Conservation (phyloP, 2,797 vertebrate genomes). For the Syngnathus acus region DNA sequence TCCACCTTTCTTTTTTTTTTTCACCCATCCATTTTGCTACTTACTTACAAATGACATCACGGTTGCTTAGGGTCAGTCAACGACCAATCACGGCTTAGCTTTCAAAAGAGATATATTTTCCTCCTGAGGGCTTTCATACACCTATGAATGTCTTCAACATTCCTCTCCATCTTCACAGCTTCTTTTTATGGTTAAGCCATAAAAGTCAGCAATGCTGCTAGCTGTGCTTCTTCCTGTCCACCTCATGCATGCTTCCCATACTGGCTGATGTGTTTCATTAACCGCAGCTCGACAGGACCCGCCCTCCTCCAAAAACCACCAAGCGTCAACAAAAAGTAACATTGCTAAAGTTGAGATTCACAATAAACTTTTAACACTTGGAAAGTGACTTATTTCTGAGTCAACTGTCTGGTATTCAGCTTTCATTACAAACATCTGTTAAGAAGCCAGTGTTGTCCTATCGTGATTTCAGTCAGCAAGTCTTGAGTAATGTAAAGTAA, state of each 20-base stretch:
- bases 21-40: too few species aligned
- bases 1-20: too few species aligned
- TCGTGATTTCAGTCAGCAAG: background rate
- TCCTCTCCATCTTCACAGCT: background rate
- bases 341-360: background rate
- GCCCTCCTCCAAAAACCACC: background rate
- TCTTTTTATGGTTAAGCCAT: background rate
- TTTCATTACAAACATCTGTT: slow-evolving; percentile 2
- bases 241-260: background rate
- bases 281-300: background rate
- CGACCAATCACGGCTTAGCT: too few species aligned
- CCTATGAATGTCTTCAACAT: background rate
- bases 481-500: background rate
- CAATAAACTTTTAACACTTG: background rate
- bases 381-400: background rate
- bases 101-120: background rate
- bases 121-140: background rate
- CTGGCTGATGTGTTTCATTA: background rate
- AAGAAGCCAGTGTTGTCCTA: background rate
- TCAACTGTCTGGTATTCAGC: slow-evolving; percentile 4
- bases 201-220: background rate
- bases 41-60: too few species aligned
- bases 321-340: background rate
- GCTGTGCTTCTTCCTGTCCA: background rate
- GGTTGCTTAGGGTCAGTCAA: too few species aligned